These are phyloP conservation scores for Ameiurus melas DNA, from an alignment of 2,113 vertebrate genomes.

Conservation along the genomic window DNA sequence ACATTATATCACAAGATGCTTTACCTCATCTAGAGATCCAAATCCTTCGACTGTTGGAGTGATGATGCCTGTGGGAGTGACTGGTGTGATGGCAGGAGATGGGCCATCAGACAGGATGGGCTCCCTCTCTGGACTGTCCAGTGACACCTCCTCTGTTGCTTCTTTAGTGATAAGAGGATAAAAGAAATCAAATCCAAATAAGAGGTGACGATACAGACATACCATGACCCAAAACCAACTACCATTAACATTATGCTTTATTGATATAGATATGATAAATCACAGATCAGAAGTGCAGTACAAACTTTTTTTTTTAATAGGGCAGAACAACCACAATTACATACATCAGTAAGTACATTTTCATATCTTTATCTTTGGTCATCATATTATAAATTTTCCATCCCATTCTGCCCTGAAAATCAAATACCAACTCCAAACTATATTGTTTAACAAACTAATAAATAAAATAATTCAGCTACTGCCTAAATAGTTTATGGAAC, in stretches of 20 bases:
- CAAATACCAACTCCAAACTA: not conserved
- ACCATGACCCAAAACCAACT: not conserved
- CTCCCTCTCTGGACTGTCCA: constrained; percentile 94
- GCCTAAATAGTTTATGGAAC: not conserved
- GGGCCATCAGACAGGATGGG: constrained; percentile 88
- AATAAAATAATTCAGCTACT: not conserved
- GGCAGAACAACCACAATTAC: not conserved
- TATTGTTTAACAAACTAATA: not conserved
- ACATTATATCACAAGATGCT: not conserved
- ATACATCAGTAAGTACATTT: not conserved
- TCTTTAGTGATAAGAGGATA: constrained; percentile 69
- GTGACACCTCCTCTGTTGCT: constrained; percentile 93
- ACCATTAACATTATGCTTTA: not conserved
- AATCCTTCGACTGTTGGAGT: constrained; percentile 83
- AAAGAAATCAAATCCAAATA: not conserved
- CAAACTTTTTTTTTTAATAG: not conserved
- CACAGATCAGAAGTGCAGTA: not conserved
- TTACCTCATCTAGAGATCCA: constrained; percentile 89
- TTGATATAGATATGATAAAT: not conserved
- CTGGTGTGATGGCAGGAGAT: constrained; percentile 89
- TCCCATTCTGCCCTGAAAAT: not conserved
- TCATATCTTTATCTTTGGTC: not conserved
- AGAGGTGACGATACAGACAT: not conserved
- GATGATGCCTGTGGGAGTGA: constrained; percentile 85
- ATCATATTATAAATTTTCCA: not conserved